These are phyloP conservation scores for Myathropa florea DNA, from an alignment of 2,888 invertebrate species.

Conservation along the genomic window DNA sequence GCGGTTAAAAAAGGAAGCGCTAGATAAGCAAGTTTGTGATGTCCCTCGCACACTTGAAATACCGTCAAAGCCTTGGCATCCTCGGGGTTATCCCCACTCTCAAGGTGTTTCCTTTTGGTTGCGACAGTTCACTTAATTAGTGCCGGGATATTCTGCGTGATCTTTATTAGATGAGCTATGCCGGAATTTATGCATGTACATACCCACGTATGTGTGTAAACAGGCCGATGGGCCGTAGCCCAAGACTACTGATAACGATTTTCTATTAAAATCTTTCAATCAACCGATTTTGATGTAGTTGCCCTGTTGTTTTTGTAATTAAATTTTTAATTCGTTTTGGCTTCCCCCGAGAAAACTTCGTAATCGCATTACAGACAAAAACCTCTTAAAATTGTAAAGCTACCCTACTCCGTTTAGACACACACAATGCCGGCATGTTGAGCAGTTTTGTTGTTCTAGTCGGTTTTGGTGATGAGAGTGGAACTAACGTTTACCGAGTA, in stretches of 20 bases:
- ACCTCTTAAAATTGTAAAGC: slow-evolving; percentile 68
- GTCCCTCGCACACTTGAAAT: slow-evolving; percentile 39
- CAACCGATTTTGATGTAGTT: slow-evolving; percentile 42
- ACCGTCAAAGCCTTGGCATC: slow-evolving; percentile 19
- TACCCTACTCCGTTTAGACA: slow-evolving; percentile 49
- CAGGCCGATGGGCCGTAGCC: not conserved
- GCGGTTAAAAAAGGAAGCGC: slow-evolving; percentile 3
- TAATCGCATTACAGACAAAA: slow-evolving; percentile 65
- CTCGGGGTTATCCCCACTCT: slow-evolving; percentile 20
- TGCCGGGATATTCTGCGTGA: slow-evolving; percentile 60
- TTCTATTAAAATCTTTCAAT: slow-evolving; percentile 60
- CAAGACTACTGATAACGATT: slow-evolving; percentile 22
- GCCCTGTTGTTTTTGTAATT: slow-evolving; percentile 35
- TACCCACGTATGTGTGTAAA: not conserved
- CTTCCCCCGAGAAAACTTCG: slow-evolving; percentile 50
- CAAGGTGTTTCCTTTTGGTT: slow-evolving; percentile 53
- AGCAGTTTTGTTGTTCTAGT: not conserved
- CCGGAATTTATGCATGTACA: not conserved
- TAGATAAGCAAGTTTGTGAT: slow-evolving; percentile 62
- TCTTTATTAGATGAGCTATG: slow-evolving; percentile 62
- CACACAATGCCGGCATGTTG: slow-evolving; percentile 17
- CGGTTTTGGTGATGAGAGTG: not conserved
- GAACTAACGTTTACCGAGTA: not conserved
- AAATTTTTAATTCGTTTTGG: slow-evolving; percentile 59
- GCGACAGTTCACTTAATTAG: slow-evolving; percentile 65